These are phyloP conservation scores for Tetramorium parvispinum DNA, from an alignment of 1,140 invertebrate species.

Conservation along the genomic window DNA sequence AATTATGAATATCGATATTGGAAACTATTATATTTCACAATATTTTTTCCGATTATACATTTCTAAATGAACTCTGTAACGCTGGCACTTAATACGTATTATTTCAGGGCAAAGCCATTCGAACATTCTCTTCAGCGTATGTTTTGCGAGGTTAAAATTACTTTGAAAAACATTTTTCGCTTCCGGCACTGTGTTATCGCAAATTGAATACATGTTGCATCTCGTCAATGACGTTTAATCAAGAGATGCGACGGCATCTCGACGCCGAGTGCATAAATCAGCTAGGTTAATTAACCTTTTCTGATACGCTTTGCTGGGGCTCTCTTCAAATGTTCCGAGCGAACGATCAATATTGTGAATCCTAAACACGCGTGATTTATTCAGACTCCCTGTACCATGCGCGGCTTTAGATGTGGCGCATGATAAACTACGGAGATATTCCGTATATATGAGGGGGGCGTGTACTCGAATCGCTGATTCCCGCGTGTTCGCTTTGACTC, in stretches of 20 bases:
- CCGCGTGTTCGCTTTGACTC: conserved; percentile 45
- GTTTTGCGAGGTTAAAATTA: not conserved
- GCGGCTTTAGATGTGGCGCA: not conserved
- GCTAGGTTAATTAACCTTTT: conserved; percentile 41
- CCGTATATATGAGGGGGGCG: conserved; percentile 5
- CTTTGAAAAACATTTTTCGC: not conserved
- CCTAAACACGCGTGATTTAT: conserved; percentile 51
- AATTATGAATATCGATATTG: not conserved
- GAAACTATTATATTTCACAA: not conserved
- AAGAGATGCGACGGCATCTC: conserved; percentile 23
- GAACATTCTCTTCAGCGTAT: not conserved
- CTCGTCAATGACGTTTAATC: conserved; percentile 35
- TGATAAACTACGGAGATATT: conserved; percentile 51
- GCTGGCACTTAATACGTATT: not conserved
- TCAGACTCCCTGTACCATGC: not conserved
- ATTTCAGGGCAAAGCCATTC: not conserved
- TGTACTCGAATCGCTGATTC: conserved; percentile 19
- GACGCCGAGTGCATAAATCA: conserved; percentile 16
- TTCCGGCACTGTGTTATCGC: conserved; percentile 1
- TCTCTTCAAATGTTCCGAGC: conserved; percentile 24
- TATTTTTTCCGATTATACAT: not conserved
- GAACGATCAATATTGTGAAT: conserved; percentile 50
- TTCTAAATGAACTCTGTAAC: not conserved
- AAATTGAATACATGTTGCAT: conserved; percentile 30
- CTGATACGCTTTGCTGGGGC: conserved; percentile 17